These are phyloP conservation scores for Saccostrea echinata DNA, from an alignment of 1,140 invertebrate genomes.

Conservation along the genomic window DNA sequence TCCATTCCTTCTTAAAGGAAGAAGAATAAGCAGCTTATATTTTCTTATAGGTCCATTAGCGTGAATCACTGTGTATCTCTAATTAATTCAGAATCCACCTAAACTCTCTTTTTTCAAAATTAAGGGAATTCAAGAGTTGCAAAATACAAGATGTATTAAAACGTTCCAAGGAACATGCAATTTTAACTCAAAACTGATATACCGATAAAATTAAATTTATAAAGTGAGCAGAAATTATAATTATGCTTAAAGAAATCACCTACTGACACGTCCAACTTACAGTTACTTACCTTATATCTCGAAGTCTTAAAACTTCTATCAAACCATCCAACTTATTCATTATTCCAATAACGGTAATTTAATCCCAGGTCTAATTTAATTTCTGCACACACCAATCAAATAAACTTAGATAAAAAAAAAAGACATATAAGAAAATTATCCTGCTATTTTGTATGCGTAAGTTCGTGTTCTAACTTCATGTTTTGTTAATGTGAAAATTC, in stretches of 20 bases:
- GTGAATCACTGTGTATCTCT: neutral
- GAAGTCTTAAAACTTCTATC: constrained; percentile 24
- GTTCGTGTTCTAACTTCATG: constrained; percentile 11
- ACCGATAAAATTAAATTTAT: too few species aligned
- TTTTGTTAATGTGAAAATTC: neutral
- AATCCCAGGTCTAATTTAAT: neutral
- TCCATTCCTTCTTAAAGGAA: neutral
- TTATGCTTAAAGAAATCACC: too few species aligned
- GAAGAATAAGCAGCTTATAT: neutral
- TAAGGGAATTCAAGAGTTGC: neutral
- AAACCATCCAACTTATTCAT: constrained; percentile 31
- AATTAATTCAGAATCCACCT: neutral
- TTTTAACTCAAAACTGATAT: neutral
- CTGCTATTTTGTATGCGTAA: neutral
- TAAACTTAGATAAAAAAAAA: neutral
- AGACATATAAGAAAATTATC: neutral
- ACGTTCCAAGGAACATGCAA: neutral
- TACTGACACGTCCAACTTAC: neutral
- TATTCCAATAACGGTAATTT: neutral
- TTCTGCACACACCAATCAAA: neutral
- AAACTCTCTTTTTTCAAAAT: neutral
- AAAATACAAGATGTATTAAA: neutral
- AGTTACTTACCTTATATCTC: constrained; percentile 34
- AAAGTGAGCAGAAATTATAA: too few species aligned
- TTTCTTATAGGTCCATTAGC: constrained; percentile 14